Base-by-base conservation (phyloP, 2,888 invertebrate genomes). In the Pammene fasciana region DNA sequence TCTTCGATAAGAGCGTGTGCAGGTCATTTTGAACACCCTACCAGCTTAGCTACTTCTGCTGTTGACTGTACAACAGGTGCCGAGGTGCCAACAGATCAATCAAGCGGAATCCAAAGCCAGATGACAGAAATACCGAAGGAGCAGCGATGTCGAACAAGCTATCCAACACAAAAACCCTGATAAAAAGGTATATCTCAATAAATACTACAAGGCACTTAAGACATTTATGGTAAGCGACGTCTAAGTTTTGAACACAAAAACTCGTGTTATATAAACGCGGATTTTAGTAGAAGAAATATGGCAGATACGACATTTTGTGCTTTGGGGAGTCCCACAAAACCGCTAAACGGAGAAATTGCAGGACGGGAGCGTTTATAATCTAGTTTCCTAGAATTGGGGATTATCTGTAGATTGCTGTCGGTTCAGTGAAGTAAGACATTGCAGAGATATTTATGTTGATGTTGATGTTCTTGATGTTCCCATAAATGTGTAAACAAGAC, bases 41-140 rank as follows among this genome's bases (percentile, higher is more conserved):
- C n/a, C n/a, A n/a, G n/a, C n/a, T n/a, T n/a, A n/a, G n/a, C n/a
- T n/a, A n/a, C n/a, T n/a, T n/a, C n/a, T n/a, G n/a, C n/a, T 4
- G 26, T 26, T 26, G 26, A 26, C 26, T 26, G 38, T 9, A 38
- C 38, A 38, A 38, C 38, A 52, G 52, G 18, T 18, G 38, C 43
- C 16, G 73, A 72, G 72, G 77, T 78, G 76, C 73, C 78, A 78
- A 76, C 75, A 75, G 77, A 82, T 81, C 83, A 82, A 82, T 84
- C 81, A 82, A 79, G 80, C 78, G 81, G 82, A 84, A 82, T 83
- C 79, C 77, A 50, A 72, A 71, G 78, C 72, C 71, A 46, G 68
- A 73, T 80, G 67, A 81, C 85, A 85, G 84, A 87, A 82, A 83
- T 88, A 83, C 77, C 83, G 81, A 75, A 81, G 72, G 77, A 72